A percentile compares a stretch with the other conserved stretches of the same genome.
Conservation (phyloP, 2,797 vertebrate species). For the Adelosebastes latens region DNA sequence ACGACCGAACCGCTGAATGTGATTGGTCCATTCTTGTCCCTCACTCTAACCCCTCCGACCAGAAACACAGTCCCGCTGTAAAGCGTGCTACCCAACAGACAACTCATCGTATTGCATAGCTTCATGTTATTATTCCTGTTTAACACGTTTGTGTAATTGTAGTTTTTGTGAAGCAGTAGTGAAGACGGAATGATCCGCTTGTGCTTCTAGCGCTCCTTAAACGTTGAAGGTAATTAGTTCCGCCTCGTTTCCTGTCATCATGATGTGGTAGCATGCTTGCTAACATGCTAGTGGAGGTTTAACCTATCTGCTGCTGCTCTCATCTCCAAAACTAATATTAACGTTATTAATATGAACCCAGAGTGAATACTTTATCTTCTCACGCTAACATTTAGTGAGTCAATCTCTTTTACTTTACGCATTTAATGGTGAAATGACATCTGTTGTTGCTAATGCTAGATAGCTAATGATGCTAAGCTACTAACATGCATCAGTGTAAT, state of each 20-base stretch:
- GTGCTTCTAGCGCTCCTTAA: accelerated
- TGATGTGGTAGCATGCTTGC: constrained; percentile 23
- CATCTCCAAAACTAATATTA: background rate
- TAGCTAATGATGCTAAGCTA: background rate
- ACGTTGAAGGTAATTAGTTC: constrained; percentile 23
- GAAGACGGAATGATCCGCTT: background rate
- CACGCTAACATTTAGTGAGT: accelerated
- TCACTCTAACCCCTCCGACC: constrained; percentile 40
- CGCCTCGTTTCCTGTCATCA: background rate
- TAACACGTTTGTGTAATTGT: accelerated
- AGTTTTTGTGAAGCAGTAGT: accelerated
- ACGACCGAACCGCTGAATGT: accelerated
- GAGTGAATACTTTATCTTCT: accelerated
- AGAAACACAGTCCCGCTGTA: constrained; percentile 40
- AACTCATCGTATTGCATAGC: background rate
- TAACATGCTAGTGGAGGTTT: background rate
- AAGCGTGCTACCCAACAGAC: background rate
- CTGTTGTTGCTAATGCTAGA: background rate
- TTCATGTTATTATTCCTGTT: accelerated
- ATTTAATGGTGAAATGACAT: background rate
- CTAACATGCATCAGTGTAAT: background rate
- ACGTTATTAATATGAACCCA: background rate
- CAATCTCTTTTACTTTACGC: accelerated
- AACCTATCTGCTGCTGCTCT: background rate
- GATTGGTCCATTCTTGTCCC: constrained; percentile 57